Evolutionary conservation across 2,113 vertebrate genomes (phyloP), one percentile per base, ranked within the genome.

Genomic region (Catharus bicknelli): DNA sequence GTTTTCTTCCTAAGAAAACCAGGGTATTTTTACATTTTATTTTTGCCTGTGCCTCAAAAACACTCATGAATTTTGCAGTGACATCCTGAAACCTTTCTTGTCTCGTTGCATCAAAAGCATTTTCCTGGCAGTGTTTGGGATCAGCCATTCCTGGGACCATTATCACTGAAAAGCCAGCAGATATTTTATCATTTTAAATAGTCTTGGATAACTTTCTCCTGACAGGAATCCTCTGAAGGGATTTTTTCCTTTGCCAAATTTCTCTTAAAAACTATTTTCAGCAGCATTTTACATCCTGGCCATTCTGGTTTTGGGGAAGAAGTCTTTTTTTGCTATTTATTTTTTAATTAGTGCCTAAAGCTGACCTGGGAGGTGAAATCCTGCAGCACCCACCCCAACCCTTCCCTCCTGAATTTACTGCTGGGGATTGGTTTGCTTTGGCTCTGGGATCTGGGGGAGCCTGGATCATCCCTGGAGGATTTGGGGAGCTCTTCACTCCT

Each of bases 81-180:
- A 14, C 22, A 11, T 92, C 59, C 92, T 70, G 90, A 79, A 90
- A 62, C 72, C 61, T 75, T 87, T 93, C 70, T 55, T 73, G 84
- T 84, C 72, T 91, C 3, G 15, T 86, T 79, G 53, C 38, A 61
- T 75, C 63, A 88, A 63, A 74, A 76, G 74, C 18, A 7, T 17
- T 85, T 94, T 76, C 53, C 90, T 51, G 57, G 10, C 73, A 87
- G 36, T 8, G 21, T 20, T 18, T 30, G 23, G 19, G 66, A 78
- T 45, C 51, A 86, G 72, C 77, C 54, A 53, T 96, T 97, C 74
- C 90, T 42, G 48, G 82, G 30, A 86, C 76, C 29, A 40, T 90
- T 86, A 72, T 27, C 53, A 83, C 90, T 94, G 85, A 57, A 95
- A 96, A 95, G 75, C 59, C 77, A 94, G 91, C 81, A 87, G 68